Conservation (phyloP, 2,888 invertebrate species). For the Himalopsyche anomala region DNA sequence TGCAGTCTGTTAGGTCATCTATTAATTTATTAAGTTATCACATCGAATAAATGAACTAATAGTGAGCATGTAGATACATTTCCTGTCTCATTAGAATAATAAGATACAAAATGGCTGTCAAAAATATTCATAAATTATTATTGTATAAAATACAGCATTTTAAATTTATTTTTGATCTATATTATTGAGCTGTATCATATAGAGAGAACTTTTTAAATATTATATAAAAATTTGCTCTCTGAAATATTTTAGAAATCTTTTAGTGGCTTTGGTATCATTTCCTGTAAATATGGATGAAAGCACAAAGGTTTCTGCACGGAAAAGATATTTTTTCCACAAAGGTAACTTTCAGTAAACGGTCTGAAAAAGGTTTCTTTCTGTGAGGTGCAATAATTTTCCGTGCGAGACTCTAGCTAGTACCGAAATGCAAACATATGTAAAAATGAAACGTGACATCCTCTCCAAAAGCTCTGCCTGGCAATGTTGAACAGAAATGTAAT, state of each 20-base stretch:
- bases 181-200: too few relatives aligned
- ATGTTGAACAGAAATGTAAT: not conserved
- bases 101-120: too few relatives aligned
- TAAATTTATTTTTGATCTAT: too few relatives aligned
- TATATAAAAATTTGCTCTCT: not conserved
- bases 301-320: not conserved
- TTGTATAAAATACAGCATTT: too few relatives aligned
- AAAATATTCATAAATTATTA: too few relatives aligned
- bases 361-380: slow-evolving; percentile 10
- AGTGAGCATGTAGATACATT: too few relatives aligned
- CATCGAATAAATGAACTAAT: too few relatives aligned
- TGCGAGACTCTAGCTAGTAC: not conserved
- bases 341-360: slow-evolving; percentile 31
- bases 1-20: too few relatives aligned
- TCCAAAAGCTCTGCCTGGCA: not conserved
- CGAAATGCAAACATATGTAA: slow-evolving; percentile 20
- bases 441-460: not conserved
- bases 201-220: too few relatives aligned
- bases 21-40: too few relatives aligned
- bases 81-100: too few relatives aligned
- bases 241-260: not conserved
- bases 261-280: slow-evolving; percentile 33
- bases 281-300: slow-evolving; percentile 38
- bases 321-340: slow-evolving; percentile 14
- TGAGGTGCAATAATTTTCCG: slow-evolving; percentile 10